Base-by-base conservation (phyloP, 2,888 invertebrate species). In the Elaeidobius kamerunicus region DNA sequence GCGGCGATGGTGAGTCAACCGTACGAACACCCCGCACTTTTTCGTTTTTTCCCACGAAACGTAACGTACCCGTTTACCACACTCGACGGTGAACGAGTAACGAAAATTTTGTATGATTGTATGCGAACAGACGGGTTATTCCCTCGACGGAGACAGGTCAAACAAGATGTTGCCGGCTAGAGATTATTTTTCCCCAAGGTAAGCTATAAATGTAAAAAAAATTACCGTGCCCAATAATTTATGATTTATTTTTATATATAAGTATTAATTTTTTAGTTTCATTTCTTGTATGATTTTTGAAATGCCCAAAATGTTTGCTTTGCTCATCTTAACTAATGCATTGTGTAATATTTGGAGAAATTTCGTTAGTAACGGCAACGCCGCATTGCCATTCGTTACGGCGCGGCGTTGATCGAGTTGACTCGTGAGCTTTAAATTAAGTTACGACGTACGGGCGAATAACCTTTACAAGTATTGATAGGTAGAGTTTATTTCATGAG, bases 1-100 rank as follows among this genome's bases (percentile, higher is more conserved):
- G 55, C 41, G 50, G 36, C 50, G 42, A 51, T 49, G 52, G 50
- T 58, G 59, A 59, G 54, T 58, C 60, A 59, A 61, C 58, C 30
- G 49, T 17, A 32, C 42, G 49, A 45, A 20, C 32, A 52, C 39
- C 19, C 17, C 45, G 36, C 46, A 41, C 45, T 30, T 40, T 20
- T n/a, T n/a, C n/a, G n/a, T 44, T 32, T 12, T 2, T 43, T 48
- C 20, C 40, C 41, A 34, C 39, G 17, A 41, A 12, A 20, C 11
- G 15, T 30, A 20, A 23, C 23, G 9, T 9, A 23, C 4, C 34
- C 27, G 17, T 16, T 41, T 27, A 40, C n/a, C 9, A 40, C 34
- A 39, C 46, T 46, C 46, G 42, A 47, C 42, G 14, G 52, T 27
- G 18, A 41, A 36, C 46, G 41, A 53, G 23, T 39, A 53, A 52